A percentile compares a stretch with the other conserved stretches of the same genome.
phyloP scores from a whole-genome alignment of 2,797 vertebrate genomes.

The Serranus cabrilla region DNA sequence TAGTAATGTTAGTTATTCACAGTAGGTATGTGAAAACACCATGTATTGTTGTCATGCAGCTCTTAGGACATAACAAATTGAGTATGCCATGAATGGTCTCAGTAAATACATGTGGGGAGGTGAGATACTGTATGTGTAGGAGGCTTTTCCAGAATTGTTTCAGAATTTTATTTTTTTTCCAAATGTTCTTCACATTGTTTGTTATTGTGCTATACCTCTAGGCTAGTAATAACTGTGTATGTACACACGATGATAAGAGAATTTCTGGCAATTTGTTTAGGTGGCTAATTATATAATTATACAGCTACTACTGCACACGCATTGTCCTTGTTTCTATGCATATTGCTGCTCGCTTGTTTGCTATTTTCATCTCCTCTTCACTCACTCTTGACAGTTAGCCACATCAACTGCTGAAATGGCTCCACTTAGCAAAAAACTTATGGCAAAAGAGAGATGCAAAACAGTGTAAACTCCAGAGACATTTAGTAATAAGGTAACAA shows the following conservation, averaged over 20 bases:
- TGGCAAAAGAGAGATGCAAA: slow-evolving; percentile 33
- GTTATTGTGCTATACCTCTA: slow-evolving; percentile 39
- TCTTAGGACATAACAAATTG: slow-evolving; percentile 40
- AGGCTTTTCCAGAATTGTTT: slow-evolving; percentile 40
- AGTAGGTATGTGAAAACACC: slow-evolving; percentile 29
- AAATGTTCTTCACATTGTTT: slow-evolving; percentile 67
- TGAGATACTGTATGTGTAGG: slow-evolving; percentile 43
- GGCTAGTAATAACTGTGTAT: slow-evolving; percentile 61
- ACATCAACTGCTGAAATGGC: slow-evolving; percentile 58
- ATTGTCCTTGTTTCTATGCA: slow-evolving; percentile 68
- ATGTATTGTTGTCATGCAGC: slow-evolving; percentile 38
- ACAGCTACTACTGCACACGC: slow-evolving; percentile 52
- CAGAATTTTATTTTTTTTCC: slow-evolving; percentile 42
- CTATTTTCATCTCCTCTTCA: slow-evolving; percentile 78
- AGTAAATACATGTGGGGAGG: slow-evolving; percentile 40
- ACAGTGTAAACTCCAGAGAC: slow-evolving; percentile 45
- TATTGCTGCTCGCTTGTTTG: slow-evolving; percentile 56
- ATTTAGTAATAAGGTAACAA: slow-evolving; percentile 55
- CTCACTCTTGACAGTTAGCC: slow-evolving; percentile 76
- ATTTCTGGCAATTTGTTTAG: slow-evolving; percentile 66
- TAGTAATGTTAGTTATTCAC: slow-evolving; percentile 37
- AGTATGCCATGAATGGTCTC: slow-evolving; percentile 22
- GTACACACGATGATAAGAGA: slow-evolving; percentile 60
- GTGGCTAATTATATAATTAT: slow-evolving; percentile 76
- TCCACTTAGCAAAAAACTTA: slow-evolving; percentile 45